phyloP scores from a whole-genome alignment of 2,113 vertebrate genomes.

The Spea bombifrons region DNA sequence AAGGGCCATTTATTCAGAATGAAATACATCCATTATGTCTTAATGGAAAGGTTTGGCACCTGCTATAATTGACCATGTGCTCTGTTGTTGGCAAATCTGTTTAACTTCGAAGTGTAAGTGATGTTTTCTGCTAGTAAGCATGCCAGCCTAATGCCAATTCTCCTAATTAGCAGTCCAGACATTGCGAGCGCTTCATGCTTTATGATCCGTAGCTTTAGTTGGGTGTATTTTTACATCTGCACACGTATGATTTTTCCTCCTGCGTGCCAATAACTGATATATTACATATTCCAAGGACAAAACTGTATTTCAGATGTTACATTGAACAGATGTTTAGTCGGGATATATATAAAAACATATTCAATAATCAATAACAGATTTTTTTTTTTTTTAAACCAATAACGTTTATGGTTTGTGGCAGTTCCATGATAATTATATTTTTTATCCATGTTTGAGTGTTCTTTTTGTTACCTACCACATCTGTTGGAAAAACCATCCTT shows the following conservation, averaged over 20 bases:
- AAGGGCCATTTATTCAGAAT: not conserved
- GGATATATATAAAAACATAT: too few species aligned
- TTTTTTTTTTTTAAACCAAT: too few species aligned
- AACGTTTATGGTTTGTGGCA: too few species aligned
- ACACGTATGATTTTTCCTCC: constrained; percentile 8
- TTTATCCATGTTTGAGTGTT: too few species aligned
- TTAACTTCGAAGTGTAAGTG: constrained; percentile 4
- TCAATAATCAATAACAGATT: too few species aligned
- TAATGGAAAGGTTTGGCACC: constrained; percentile 11
- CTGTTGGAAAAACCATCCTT: too few species aligned
- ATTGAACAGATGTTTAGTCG: not conserved
- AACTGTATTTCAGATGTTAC: not conserved
- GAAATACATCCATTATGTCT: constrained; percentile 14
- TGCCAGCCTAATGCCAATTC: constrained; percentile 18
- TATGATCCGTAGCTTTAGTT: constrained; percentile 13
- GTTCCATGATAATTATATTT: too few species aligned
- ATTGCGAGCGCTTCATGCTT: not conserved
- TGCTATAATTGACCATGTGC: constrained; percentile 7
- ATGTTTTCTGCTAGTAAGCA: constrained; percentile 22
- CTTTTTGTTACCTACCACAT: too few species aligned
- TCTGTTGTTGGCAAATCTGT: constrained; percentile 4
- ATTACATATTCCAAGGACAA: not conserved
- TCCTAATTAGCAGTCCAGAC: constrained; percentile 23
- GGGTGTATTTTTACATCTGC: not conserved
- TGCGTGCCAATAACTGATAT: not conserved